phyloP scores from a whole-genome alignment of 2,113 vertebrate genomes.

The Montifringilla adamsi region DNA sequence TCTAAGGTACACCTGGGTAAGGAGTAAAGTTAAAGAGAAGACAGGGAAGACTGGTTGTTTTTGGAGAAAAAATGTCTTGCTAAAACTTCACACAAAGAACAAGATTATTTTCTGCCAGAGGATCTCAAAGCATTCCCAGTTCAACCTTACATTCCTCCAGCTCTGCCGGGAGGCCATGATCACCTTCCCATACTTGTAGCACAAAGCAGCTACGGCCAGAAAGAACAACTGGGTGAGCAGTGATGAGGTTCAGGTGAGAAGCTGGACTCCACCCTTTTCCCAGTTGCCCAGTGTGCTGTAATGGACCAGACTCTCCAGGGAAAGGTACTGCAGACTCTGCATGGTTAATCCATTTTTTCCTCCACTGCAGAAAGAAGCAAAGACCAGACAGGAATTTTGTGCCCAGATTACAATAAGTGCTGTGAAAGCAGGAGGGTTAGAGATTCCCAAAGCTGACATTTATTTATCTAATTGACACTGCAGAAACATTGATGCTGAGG shows the following conservation, averaged over 20 bases:
- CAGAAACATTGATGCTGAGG: background rate
- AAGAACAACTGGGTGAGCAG: background rate
- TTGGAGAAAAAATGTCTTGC: background rate
- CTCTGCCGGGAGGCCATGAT: background rate
- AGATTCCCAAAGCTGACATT: background rate
- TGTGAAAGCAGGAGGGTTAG: background rate
- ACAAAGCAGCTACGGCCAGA: background rate
- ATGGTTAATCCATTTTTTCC: background rate
- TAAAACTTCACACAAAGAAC: background rate
- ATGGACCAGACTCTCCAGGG: background rate
- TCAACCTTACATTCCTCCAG: background rate
- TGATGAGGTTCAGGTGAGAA: background rate
- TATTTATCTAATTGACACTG: background rate
- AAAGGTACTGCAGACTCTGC: background rate
- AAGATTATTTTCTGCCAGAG: background rate
- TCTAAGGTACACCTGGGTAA: background rate
- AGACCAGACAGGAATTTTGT: background rate
- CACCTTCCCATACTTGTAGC: accelerated
- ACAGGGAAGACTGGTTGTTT: background rate
- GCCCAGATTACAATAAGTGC: background rate
- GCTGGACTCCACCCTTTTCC: background rate
- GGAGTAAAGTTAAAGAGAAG: background rate
- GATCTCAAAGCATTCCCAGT: background rate
- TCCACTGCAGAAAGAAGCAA: background rate
- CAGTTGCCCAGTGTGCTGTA: background rate